Evolutionary conservation across 2,797 vertebrate genomes (phyloP), one percentile per base, ranked within the genome.

Genomic region (Passerculus sandwichensis): DNA sequence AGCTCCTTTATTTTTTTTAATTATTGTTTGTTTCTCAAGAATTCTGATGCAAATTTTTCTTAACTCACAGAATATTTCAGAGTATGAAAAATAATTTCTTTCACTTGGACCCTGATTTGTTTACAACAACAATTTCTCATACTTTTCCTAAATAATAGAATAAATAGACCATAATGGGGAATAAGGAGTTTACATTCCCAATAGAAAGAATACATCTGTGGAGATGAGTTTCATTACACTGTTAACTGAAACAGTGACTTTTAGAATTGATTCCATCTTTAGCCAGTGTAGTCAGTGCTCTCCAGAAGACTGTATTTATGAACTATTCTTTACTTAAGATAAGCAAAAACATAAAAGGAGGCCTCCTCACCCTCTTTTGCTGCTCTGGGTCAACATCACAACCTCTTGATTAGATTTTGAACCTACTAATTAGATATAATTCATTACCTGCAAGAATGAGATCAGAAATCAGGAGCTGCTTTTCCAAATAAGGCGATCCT

Each of bases 391-490:
- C 99, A 98, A 97, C 98, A 98, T 98, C 98, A 98, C 98, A 98
- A 98, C 98, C 98, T 98, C 98, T 98, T 99, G 99, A 99, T 99
- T 99, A 98, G 98, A 99, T 99, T 98, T 99, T 98, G 98, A 98
- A 97, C 97, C 97, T 97, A 97, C 98, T 99, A 99, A 99, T 99
- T 99, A 98, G 99, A 99, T 99, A 99, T 99, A 99, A 99, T 99
- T 99, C 99, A 99, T 99, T 99, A 99, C 99, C 98, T 98, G 98
- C 98, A 98, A 98, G 99, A 99, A 98, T 97, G 97, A 98, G 98
- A 98, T 99, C 98, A 98, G 98, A 99, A 99, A 99, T 99, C 99
- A 99, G 98, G 98, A 98, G 98, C 98, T 98, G 98, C 98, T 98
- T 98, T 98, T 98, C 98, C 97, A 98, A 99, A 99, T 98, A 98